phyloP scores from a whole-genome alignment of 2,797 vertebrate species.

The Catharus ustulatus region DNA sequence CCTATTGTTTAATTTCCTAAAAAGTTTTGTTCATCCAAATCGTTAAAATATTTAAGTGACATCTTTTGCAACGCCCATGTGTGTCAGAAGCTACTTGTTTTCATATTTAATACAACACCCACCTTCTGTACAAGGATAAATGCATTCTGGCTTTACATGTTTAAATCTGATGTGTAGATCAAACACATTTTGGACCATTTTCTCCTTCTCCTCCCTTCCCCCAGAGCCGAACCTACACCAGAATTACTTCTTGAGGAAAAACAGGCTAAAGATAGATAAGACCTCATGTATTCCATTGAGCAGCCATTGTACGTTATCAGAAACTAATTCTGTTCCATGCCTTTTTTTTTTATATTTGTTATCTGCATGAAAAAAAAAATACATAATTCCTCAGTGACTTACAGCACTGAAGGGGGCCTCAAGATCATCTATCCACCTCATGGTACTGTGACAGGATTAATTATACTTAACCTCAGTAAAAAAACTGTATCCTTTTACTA shows the following conservation, averaged over 20 bases:
- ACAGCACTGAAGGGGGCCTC: not conserved
- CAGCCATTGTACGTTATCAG: conserved; percentile 42
- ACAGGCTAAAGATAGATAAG: conserved; percentile 68
- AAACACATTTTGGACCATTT: not conserved
- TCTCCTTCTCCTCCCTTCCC: not conserved
- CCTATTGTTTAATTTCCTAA: conserved; percentile 1
- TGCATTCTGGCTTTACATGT: not conserved
- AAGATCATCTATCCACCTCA: not conserved
- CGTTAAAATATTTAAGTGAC: not conserved
- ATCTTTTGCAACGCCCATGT: not conserved
- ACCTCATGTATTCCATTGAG: conserved; percentile 65
- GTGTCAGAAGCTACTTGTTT: not conserved
- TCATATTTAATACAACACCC: not conserved
- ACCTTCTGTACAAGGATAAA: not conserved
- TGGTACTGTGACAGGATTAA: not conserved
- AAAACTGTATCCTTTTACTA: not conserved
- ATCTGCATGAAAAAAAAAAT: not conserved
- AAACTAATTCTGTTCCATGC: conserved; percentile 43
- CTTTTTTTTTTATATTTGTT: not conserved
- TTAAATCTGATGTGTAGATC: not conserved
- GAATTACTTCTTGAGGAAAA: conserved; percentile 63
- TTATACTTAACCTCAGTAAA: not conserved
- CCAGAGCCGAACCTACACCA: conserved; percentile 2
- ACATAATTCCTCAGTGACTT: not conserved
- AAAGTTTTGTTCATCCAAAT: not conserved